Conservation (phyloP, 2,113 vertebrate genomes). For the Chionis minor region DNA sequence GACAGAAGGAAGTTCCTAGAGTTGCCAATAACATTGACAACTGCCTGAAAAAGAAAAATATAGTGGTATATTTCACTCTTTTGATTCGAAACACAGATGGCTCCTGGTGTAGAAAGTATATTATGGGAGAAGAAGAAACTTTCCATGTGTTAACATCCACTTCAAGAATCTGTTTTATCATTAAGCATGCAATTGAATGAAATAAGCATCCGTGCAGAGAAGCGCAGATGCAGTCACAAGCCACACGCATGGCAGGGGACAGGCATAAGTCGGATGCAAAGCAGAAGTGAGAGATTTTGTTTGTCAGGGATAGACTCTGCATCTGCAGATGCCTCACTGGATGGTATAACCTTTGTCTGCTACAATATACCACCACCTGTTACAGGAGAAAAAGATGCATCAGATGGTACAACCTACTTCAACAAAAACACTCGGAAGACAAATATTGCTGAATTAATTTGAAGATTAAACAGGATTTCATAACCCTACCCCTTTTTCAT, state of each 20-base stretch:
- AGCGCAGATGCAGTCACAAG: constrained; percentile 16
- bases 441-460: not conserved
- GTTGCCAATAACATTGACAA: not conserved
- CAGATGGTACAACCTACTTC: not conserved
- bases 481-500: not conserved
- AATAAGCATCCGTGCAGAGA: constrained; percentile 42
- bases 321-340: not conserved
- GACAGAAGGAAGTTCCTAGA: not conserved
- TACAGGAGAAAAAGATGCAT: not conserved
- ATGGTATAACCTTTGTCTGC: not conserved
- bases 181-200: constrained; percentile 34
- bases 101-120: constrained; percentile 6
- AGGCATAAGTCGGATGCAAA: not conserved
- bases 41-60: not conserved
- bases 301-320: not conserved
- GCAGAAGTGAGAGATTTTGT: not conserved
- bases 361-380: not conserved
- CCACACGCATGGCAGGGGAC: not conserved
- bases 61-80: not conserved
- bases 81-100: not conserved
- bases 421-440: not conserved
- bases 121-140: constrained; percentile 17
- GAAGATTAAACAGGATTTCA: not conserved
- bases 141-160: not conserved
- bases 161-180: constrained; percentile 29